Conservation (phyloP, 2,888 invertebrate species). For the Amorpha juglandis region DNA sequence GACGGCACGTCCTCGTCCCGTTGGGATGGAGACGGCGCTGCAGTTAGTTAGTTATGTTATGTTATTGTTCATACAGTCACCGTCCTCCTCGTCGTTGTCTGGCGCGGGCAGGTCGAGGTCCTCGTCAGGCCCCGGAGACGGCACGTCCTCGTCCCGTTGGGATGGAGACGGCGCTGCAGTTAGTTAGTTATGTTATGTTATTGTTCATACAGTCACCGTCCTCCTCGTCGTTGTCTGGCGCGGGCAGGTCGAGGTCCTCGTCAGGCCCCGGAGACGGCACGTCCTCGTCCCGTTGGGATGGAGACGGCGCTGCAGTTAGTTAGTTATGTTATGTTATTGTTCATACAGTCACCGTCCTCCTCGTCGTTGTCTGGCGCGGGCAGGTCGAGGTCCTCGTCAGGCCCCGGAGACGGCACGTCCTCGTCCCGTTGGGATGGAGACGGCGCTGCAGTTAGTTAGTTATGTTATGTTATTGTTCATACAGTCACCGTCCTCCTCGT, state of each 20-base stretch:
- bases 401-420: slow-evolving; percentile 88
- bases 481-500: slow-evolving; percentile 59
- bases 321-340: too few relatives aligned
- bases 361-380: slow-evolving; percentile 80
- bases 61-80: slow-evolving; percentile 47
- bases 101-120: slow-evolving; percentile 90
- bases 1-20: slow-evolving; percentile 88
- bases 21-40: slow-evolving; percentile 75
- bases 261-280: slow-evolving; percentile 91
- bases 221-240: slow-evolving; percentile 62
- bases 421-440: slow-evolving; percentile 82
- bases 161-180: slow-evolving; percentile 47
- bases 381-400: slow-evolving; percentile 91
- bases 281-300: slow-evolving; percentile 86
- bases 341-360: slow-evolving; percentile 57
- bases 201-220: slow-evolving; percentile 58
- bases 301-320: slow-evolving; percentile 62
- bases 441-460: slow-evolving; percentile 35
- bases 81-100: slow-evolving; percentile 53
- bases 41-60: slow-evolving; percentile 58
- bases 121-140: slow-evolving; percentile 91
- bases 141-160: slow-evolving; percentile 86
- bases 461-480: slow-evolving; percentile 33
- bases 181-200: too few relatives aligned
- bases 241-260: slow-evolving; percentile 91